Percentiles rank a stretch among this genome's conserved stretches.
phyloP scores from a whole-genome alignment of 2,888 invertebrate species.

The Hypomecis punctinalis region DNA sequence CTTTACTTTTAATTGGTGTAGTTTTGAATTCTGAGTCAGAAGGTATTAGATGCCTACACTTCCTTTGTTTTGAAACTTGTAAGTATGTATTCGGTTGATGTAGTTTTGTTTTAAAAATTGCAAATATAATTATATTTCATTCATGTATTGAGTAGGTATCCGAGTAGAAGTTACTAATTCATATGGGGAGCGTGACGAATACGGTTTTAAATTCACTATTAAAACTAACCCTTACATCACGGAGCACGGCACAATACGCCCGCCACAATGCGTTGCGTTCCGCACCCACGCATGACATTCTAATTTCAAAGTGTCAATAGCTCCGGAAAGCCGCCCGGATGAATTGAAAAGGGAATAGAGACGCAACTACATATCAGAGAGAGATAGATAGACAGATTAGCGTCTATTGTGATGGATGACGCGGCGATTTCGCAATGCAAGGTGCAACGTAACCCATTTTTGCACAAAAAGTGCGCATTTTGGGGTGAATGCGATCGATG shows the following conservation, averaged over 20 bases:
- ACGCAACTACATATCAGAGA: constrained; percentile 52
- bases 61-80: constrained; percentile 8
- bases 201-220: constrained; percentile 24
- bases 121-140: constrained; percentile 3
- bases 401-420: constrained; percentile 71
- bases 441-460: constrained; percentile 81
- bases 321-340: constrained; percentile 68
- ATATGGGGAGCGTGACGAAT: constrained; percentile 13
- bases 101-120: constrained; percentile 6
- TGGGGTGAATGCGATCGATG: constrained; percentile 63
- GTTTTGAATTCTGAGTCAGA: constrained; percentile 4
- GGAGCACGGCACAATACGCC: constrained; percentile 59
- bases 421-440: constrained; percentile 69
- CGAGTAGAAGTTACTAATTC: not conserved
- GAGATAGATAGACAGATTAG: constrained; percentile 66
- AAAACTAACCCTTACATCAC: constrained; percentile 60
- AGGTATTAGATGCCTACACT: not conserved
- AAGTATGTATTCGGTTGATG: not conserved
- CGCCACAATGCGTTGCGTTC: constrained; percentile 73
- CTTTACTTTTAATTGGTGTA: constrained; percentile 7
- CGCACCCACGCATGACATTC: constrained; percentile 81
- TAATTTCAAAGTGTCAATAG: constrained; percentile 78
- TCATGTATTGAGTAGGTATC: not conserved
- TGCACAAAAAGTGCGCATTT: constrained; percentile 70
- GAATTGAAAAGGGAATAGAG: constrained; percentile 68